phyloP scores from a whole-genome alignment of 2,888 invertebrate genomes.

The Eristalis pertinax region DNA sequence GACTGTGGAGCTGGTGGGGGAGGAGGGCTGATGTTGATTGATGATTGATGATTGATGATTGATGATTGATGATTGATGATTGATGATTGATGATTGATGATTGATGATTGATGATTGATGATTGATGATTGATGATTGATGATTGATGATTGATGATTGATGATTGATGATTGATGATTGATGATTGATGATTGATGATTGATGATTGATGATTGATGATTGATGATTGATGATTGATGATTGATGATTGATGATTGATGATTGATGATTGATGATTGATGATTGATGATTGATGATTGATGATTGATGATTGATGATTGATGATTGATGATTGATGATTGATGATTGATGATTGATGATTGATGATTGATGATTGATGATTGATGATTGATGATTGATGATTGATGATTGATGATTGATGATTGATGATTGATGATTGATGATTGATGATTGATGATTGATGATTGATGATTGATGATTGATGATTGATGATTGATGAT shows the following conservation, averaged over 20 bases:
- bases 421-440: background rate
- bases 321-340: slow-evolving; percentile 1
- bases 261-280: background rate
- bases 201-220: no score
- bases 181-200: no score
- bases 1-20: no score
- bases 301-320: background rate
- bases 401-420: background rate
- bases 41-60: background rate
- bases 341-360: background rate
- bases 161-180: background rate
- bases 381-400: background rate
- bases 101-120: background rate
- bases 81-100: background rate
- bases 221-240: no score
- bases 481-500: background rate
- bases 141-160: background rate
- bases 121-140: background rate
- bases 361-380: background rate
- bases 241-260: background rate
- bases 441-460: background rate
- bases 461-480: background rate
- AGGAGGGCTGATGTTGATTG: no score
- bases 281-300: background rate
- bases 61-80: background rate